Evolutionary conservation across 1,140 invertebrate species (phyloP).

Genomic region (Drosophila leontia): DNA sequence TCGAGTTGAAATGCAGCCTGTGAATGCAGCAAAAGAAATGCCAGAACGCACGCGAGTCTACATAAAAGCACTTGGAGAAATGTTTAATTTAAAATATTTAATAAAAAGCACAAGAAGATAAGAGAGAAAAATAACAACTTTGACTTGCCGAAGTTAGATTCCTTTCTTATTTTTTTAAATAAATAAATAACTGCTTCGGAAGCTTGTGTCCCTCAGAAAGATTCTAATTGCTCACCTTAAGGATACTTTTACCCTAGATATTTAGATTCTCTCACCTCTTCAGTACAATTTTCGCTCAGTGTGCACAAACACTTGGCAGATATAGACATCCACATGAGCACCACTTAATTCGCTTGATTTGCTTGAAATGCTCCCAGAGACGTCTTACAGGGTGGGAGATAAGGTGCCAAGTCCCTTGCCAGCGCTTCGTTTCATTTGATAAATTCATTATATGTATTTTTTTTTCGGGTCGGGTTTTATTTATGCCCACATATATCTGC

Average conservation of each 20-base stretch:
- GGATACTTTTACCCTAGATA: not conserved
- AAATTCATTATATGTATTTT: slow-evolving; percentile 25
- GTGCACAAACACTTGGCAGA: slow-evolving; percentile 28
- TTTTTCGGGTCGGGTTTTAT: slow-evolving; percentile 47
- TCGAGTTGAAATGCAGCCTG: slow-evolving; percentile 71
- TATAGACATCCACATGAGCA: slow-evolving; percentile 31
- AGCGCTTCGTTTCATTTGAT: slow-evolving; percentile 45
- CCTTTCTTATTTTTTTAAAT: no score
- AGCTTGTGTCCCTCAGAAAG: no score
- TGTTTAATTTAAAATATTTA: not conserved
- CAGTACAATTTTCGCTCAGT: slow-evolving; percentile 31
- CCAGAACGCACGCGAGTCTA: slow-evolving; percentile 7
- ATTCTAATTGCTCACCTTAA: no score
- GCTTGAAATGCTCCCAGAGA: slow-evolving; percentile 42
- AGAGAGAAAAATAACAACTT: no score
- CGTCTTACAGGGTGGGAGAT: slow-evolving; percentile 20
- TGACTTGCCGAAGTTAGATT: no score
- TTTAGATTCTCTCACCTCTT: not conserved
- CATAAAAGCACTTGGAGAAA: not conserved
- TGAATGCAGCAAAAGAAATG: slow-evolving; percentile 54
- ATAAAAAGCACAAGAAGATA: not conserved
- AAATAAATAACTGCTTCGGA: no score
- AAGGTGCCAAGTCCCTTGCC: slow-evolving; percentile 34
- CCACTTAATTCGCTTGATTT: slow-evolving; percentile 77
- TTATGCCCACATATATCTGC: slow-evolving; percentile 53